Evolutionary conservation across 2,113 vertebrate species (phyloP).

Genomic region (Elephantulus edwardii): DNA sequence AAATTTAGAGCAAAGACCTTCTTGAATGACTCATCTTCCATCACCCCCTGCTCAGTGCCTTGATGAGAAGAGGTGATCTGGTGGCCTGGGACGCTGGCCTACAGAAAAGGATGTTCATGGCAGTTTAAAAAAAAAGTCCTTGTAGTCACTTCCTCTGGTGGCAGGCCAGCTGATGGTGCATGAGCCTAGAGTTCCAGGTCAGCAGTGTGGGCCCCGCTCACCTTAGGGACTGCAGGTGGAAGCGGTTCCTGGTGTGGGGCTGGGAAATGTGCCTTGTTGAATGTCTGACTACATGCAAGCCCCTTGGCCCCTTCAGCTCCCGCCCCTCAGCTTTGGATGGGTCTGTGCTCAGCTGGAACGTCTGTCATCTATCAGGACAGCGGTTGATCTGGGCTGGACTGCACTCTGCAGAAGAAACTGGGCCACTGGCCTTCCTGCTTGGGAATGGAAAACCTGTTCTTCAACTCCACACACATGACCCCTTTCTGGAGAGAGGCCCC

Average conservation of each 20-base stretch:
- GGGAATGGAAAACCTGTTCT: constrained; percentile 6
- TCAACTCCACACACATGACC: neutral
- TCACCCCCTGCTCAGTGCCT: neutral
- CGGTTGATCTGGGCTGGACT: neutral
- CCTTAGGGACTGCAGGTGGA: neutral
- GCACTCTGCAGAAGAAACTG: neutral
- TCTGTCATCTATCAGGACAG: neutral
- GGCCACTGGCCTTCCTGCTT: neutral
- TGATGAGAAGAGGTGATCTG: neutral
- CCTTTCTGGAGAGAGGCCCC: neutral
- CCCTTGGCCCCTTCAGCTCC: neutral
- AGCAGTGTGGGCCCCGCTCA: neutral
- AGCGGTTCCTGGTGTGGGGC: neutral
- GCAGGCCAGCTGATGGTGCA: neutral
- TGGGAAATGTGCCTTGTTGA: neutral
- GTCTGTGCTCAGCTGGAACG: neutral
- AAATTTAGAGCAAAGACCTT: neutral
- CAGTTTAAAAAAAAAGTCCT: neutral
- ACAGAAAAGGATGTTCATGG: neutral
- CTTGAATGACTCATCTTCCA: neutral
- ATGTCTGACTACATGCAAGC: neutral
- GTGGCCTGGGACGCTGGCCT: neutral
- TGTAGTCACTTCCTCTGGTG: constrained; percentile 36
- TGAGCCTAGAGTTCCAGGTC: neutral
- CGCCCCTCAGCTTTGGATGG: neutral